Conservation (phyloP, 35 echinoderm and acorn worm species). For the Eucidaris tribuloides region DNA sequence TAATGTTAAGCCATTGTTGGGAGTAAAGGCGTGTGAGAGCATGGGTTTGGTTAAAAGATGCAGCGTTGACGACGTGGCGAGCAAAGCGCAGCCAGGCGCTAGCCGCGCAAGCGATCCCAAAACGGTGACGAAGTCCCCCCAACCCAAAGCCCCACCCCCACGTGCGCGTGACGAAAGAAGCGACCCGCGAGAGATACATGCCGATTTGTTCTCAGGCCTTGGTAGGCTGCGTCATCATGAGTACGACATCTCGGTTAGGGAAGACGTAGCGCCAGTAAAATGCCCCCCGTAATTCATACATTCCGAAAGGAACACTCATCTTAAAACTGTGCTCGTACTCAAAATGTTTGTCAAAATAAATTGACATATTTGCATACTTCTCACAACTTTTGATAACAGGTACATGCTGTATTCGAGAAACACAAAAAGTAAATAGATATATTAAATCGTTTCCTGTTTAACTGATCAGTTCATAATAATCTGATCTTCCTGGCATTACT, state of each 20-base stretch:
- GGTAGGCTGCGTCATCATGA: neutral
- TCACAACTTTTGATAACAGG: neutral
- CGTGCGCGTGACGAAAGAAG: neutral
- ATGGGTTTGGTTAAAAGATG: slow-evolving; percentile 4
- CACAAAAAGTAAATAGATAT: too few relatives aligned
- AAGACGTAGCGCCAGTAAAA: slow-evolving; percentile 30
- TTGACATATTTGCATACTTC: neutral
- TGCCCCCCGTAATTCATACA: slow-evolving; percentile 18
- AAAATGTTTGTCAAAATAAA: too few relatives aligned
- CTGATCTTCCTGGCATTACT: neutral
- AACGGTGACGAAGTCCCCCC: too few relatives aligned
- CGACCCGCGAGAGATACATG: neutral
- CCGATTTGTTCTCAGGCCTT: neutral
- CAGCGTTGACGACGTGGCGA: neutral
- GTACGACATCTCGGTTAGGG: neutral
- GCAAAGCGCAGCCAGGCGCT: too few relatives aligned
- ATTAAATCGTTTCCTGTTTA: too few relatives aligned
- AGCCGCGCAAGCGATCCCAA: too few relatives aligned
- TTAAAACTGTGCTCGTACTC: too few relatives aligned
- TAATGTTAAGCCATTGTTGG: neutral
- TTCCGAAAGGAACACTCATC: too few relatives aligned
- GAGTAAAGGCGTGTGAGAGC: neutral
- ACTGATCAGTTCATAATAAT: too few relatives aligned
- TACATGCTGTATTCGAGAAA: neutral
- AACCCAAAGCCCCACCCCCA: neutral